Base-by-base conservation (phyloP, 2,113 vertebrate genomes). In the Turnix velox region DNA sequence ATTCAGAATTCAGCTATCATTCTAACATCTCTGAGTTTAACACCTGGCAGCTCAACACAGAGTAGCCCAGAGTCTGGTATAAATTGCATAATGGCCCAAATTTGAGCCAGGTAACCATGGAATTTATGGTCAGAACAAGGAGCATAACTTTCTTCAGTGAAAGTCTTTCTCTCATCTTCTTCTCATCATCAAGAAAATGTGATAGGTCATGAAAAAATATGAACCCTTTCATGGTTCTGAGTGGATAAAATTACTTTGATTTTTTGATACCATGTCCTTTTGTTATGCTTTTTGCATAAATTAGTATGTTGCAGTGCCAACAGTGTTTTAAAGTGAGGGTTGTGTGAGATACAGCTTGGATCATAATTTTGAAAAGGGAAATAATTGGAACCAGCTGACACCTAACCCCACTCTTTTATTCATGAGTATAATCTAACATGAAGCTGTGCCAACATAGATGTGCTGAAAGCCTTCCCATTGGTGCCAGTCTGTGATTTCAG, bases 341-440 rank as follows among this genome's bases (percentile, higher is more conserved):
- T 15, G 1, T 90, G 35, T 93, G 52, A 88, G 42, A 67, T 25
- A 55, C 6, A 83, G 35, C 40, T 90, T 77, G 80, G 35, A 19
- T 87, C 37, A 52, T 88, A 73, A 62, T 82, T 96, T 83, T 88
- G 69, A 54, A 92, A 92, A 94, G 59, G 24, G 43, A 93, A 91
- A 86, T 92, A 93, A 92, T 79, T 95, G 58, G 87, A 95, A 87
- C 31, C 74, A 80, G 55, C 42, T 88, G 74, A 81, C 79, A 87
- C 96, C 42, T 88, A 87, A 91, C 68, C 59, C 54, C 22, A 79
- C 39, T 49, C 28, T 92, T 91, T 87, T 93, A 83, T 75, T 89
- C 51, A n/a, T 86, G 88, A 68, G 46, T 93, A 67, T 96, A 94
- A 96, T 95, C 94, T 80, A 85, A 25, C 73, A 59, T 42, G 40